Evolutionary conservation across 2,113 vertebrate species (phyloP).

Genomic region (Pedetes capensis): DNA sequence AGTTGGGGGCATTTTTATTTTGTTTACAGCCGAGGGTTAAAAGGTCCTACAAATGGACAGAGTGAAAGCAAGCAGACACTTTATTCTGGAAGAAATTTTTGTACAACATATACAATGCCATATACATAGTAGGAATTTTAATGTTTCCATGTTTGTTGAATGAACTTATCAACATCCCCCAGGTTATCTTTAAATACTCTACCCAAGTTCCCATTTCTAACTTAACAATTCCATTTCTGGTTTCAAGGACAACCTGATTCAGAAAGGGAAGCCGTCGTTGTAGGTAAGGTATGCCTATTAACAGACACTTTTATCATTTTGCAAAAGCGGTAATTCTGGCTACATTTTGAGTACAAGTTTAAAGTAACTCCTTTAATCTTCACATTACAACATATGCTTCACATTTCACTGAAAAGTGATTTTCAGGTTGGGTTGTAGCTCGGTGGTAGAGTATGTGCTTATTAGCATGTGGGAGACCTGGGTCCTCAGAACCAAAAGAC

Average conservation of each 20-base stretch:
- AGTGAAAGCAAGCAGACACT: neutral
- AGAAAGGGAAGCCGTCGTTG: neutral
- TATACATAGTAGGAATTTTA: neutral
- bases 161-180: neutral
- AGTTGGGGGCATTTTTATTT: neutral
- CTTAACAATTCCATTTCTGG: neutral
- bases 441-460: too few species aligned
- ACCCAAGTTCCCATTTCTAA: neutral
- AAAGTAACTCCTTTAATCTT: neutral
- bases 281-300: neutral
- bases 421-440: neutral
- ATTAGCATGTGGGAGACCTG: too few species aligned
- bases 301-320: neutral
- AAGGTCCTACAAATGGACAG: neutral
- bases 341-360: neutral
- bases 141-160: neutral
- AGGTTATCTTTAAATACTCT: neutral
- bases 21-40: neutral
- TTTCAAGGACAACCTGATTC: constrained; percentile 4
- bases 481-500: too few species aligned
- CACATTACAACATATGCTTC: neutral
- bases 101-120: neutral
- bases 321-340: neutral
- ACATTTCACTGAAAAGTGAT: neutral
- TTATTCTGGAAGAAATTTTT: neutral